These are phyloP conservation scores for Erythrocebus patas DNA, from an alignment of 2,113 vertebrate genomes.

Conservation along the genomic window DNA sequence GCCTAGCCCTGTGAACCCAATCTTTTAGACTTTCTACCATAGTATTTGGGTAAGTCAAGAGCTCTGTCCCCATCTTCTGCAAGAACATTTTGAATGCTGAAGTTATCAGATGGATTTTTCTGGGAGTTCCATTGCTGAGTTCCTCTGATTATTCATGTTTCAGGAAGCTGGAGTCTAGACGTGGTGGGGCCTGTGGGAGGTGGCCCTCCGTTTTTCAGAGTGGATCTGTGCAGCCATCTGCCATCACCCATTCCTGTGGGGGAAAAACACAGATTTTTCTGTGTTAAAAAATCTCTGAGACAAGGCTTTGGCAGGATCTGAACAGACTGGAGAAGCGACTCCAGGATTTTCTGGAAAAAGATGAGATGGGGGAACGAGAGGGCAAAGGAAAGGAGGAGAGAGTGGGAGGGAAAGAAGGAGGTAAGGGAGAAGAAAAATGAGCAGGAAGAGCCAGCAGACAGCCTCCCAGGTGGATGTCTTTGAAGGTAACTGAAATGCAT, in stretches of 20 bases:
- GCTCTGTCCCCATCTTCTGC: neutral
- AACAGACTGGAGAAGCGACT: neutral
- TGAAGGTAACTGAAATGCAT: neutral
- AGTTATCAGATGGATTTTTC: neutral
- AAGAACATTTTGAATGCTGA: neutral
- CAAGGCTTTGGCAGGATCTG: neutral
- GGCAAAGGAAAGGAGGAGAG: neutral
- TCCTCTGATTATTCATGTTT: neutral
- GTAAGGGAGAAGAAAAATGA: neutral
- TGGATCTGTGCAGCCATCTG: neutral
- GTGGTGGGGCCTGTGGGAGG: neutral
- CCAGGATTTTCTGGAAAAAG: neutral
- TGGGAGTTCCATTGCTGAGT: neutral
- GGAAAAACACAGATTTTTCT: neutral
- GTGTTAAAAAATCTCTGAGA: neutral
- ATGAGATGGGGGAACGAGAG: neutral
- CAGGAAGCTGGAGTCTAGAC: neutral
- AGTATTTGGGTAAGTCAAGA: neutral
- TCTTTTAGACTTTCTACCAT: neutral
- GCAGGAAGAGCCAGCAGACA: neutral
- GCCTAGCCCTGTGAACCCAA: too few relatives aligned
- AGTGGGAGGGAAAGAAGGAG: too few relatives aligned
- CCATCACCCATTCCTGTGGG: neutral
- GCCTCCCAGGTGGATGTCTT: neutral
- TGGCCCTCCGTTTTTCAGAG: neutral